Evolutionary conservation across 2,797 vertebrate species (phyloP), one percentile per base, ranked within the genome.

Genomic region (Aldrovandia affinis): DNA sequence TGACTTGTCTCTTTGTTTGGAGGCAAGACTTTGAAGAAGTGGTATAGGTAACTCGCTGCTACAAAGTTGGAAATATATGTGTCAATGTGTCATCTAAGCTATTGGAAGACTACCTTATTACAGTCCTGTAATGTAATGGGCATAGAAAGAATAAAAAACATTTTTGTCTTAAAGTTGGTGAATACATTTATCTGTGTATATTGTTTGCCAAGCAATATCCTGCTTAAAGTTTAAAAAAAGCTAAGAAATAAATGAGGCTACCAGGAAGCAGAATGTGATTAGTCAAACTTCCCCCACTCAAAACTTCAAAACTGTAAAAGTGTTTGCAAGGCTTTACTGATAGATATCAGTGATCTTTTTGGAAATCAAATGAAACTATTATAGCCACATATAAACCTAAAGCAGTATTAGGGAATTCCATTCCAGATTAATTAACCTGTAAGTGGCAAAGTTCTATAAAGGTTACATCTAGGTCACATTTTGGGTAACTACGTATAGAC

Each of bases 191-290:
- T 68, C 65, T 28, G 4, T 25, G 59, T 61, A 57, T 57, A 20
- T 61, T 61, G 30, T 68, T 25, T 63, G 61, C 61, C n/a, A 15
- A 68, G 28, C 10, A 30, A 33, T 15, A 70, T 33, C 12, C 28
- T 33, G 30, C 63, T 68, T 68, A 30, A 68, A 68, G 28, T 33
- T 25, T 9, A 63, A 63, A 75, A 75, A 68, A 68, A 75, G 70
- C 18, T 2, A 75, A 22, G 18, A 22, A 42, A 42, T 47, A 39
- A 77, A 73, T 42, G 20, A 44, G 73, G n/a, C 42, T 44, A 28
- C 22, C 73, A 77, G 42, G 42, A 47, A 47, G 25, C 22, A n/a
- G 4, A n/a, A 1, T n/a, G 2, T 39, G 2, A 30, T 30, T 14
- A 15, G 4, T 4, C 20, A 61, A n/a, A n/a, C n/a, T 30, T 12